phyloP scores from a whole-genome alignment of 2,888 invertebrate genomes.

The Corythucha ciliata region DNA sequence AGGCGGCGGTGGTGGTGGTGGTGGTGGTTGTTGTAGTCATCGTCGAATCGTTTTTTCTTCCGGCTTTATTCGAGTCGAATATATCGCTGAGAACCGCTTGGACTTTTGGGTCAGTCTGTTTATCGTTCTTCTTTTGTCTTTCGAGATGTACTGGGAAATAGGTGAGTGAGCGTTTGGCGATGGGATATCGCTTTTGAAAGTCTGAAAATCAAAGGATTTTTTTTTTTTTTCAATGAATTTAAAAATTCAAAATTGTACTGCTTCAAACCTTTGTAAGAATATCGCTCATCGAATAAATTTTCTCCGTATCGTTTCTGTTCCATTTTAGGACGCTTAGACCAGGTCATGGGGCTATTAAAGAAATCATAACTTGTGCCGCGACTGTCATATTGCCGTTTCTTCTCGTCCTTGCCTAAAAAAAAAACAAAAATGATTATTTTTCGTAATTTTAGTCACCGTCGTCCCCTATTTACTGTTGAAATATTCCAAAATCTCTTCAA shows the following conservation, averaged over 20 bases:
- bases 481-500: conserved; percentile 34
- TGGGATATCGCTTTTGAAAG: conserved; percentile 32
- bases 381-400: conserved; percentile 28
- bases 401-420: conserved; percentile 27
- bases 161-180: conserved; percentile 32
- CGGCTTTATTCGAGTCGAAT: too few species aligned
- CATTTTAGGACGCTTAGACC: conserved; percentile 22
- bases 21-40: too few species aligned
- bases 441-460: too few species aligned
- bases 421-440: too few species aligned
- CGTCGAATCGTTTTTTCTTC: too few species aligned
- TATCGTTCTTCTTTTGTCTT: conserved; percentile 29
- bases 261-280: conserved; percentile 23
- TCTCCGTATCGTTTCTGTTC: conserved; percentile 23
- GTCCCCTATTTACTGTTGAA: conserved; percentile 24
- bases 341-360: conserved; percentile 32
- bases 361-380: conserved; percentile 33
- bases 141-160: conserved; percentile 23
- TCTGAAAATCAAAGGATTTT: conserved; percentile 3
- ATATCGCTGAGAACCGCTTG: conserved; percentile 59
- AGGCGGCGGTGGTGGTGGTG: too few species aligned
- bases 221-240: not conserved
- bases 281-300: conserved; percentile 31
- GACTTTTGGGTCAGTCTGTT: conserved; percentile 56
- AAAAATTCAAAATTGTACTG: not conserved